Evolutionary conservation across 2,888 invertebrate species (phyloP), one percentile per base, ranked within the genome.

Genomic region (Stenotaenia linearis): DNA sequence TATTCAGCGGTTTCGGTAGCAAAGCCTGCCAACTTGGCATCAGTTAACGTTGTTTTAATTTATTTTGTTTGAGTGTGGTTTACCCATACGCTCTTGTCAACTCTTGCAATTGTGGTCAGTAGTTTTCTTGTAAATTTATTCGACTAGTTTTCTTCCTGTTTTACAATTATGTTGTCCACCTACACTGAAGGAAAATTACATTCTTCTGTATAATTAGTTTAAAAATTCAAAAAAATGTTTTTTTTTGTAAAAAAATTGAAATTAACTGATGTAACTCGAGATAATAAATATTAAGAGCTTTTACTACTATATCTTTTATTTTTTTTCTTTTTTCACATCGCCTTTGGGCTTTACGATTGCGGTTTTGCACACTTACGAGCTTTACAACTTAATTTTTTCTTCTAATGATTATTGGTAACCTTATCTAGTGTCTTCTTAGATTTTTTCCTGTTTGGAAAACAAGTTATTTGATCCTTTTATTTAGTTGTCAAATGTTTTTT

Each of bases 31-130:
- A 61, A 61, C 10, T 61, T 61, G 25, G 61, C 61, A 61, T 61
- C 61, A 61, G 61, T 61, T 61, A 25, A 61, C 28, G 23, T 25
- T 61, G 23, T 61, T 45, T 23, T 61, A 25, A 28, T 61, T 61
- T 28, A 61, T 61, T 23, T 28, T 61, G 61, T 61, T 61, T 61
- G 61, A 25, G 28, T 61, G 61, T 61, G 61, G 61, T 61, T 61
- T 61, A 61, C 61, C 61, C 7, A 25, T 25, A 61, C 25, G 25
- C 25, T 61, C 61, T 23, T 61, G 61, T 61, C 61, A 61, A 61
- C 61, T 61, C 23, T 61, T 61, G 61, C 61, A 61, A 61, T 61
- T 61, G 61, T 61, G 61, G 61, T 61, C 61, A 61, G 61, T 61
- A 61, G 12, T 61, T 61, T 61, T 61, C 61, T 61, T 23, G 23